Evolutionary conservation across 1,140 invertebrate genomes (phyloP).

Genomic region (Panagrolaimus sp.): DNA sequence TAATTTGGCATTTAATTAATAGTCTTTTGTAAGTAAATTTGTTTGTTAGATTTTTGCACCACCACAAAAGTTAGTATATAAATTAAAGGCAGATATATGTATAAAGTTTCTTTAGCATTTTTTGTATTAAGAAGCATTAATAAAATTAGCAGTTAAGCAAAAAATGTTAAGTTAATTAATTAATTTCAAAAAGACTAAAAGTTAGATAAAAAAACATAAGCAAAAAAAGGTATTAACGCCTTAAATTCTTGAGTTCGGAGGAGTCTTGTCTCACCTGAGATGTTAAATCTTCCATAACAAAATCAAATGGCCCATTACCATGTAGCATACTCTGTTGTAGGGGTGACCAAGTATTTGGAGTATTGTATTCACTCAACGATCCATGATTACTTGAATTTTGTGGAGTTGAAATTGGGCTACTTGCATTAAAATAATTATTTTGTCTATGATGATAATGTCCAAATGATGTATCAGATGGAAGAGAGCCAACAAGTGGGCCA

Average conservation of each 20-base stretch:
- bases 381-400: conserved; percentile 17
- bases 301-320: conserved; percentile 24
- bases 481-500: conserved; percentile 25
- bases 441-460: conserved; percentile 18
- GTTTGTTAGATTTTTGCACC: neutral
- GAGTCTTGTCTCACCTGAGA: conserved; percentile 25
- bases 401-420: conserved; percentile 13
- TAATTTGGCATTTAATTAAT: too few relatives aligned
- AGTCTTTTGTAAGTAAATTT: too few relatives aligned
- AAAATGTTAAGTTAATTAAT: neutral
- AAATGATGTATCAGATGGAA: conserved; percentile 22
- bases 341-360: conserved; percentile 33
- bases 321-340: conserved; percentile 12
- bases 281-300: conserved; percentile 42
- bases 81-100: neutral
- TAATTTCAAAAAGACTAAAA: neutral
- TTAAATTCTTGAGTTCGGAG: too few relatives aligned
- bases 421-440: conserved; percentile 19
- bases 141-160: neutral
- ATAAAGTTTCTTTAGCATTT: neutral
- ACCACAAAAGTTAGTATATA: neutral
- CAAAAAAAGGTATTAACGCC: neutral
- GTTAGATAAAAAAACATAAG: neutral
- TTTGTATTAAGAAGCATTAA: neutral
- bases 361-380: conserved; percentile 28